A percentile compares a stretch with the other conserved stretches of the same genome.
Conservation (phyloP, 1,140 invertebrate species). For the Trachymyrmex cornetzi region DNA sequence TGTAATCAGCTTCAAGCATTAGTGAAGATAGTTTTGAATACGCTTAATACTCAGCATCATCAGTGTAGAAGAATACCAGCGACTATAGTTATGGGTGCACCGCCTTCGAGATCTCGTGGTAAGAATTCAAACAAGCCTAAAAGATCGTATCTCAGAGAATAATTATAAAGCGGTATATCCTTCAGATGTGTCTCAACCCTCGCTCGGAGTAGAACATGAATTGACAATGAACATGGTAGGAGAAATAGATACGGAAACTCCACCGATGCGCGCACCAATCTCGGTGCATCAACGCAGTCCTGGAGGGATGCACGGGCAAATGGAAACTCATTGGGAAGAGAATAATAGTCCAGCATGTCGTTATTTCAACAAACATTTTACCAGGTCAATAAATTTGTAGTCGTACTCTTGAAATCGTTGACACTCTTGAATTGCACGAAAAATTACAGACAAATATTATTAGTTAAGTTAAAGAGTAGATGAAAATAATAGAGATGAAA, state of each 20-base stretch:
- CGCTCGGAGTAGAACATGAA: conserved; percentile 90
- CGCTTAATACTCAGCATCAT: conserved; percentile 96
- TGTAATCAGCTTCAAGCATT: conserved; percentile 93
- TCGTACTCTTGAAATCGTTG: not conserved
- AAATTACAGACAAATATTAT: not conserved
- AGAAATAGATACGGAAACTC: conserved; percentile 85
- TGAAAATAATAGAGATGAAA: conserved; percentile 1
- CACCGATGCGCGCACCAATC: conserved; percentile 81
- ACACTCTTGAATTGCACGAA: not conserved
- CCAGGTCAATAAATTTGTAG: conserved; percentile 74
- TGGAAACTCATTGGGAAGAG: conserved; percentile 92
- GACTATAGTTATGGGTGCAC: conserved; percentile 90
- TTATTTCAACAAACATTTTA: conserved; percentile 80
- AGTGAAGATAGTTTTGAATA: conserved; percentile 97
- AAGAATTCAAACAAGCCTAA: conserved; percentile 55
- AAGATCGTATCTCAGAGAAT: not conserved
- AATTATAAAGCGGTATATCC: not conserved
- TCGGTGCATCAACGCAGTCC: conserved; percentile 83
- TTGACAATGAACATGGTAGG: conserved; percentile 84
- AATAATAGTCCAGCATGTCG: conserved; percentile 84
- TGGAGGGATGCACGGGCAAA: conserved; percentile 83
- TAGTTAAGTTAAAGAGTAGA: not conserved
- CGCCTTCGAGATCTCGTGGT: conserved; percentile 91
- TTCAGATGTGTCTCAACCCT: conserved; percentile 92
- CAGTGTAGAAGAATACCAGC: conserved; percentile 93